A percentile compares a stretch with the other conserved stretches of the same genome.
These are phyloP conservation scores for Epistrophe grossulariae DNA, from an alignment of 2,888 invertebrate genomes.

Conservation along the genomic window DNA sequence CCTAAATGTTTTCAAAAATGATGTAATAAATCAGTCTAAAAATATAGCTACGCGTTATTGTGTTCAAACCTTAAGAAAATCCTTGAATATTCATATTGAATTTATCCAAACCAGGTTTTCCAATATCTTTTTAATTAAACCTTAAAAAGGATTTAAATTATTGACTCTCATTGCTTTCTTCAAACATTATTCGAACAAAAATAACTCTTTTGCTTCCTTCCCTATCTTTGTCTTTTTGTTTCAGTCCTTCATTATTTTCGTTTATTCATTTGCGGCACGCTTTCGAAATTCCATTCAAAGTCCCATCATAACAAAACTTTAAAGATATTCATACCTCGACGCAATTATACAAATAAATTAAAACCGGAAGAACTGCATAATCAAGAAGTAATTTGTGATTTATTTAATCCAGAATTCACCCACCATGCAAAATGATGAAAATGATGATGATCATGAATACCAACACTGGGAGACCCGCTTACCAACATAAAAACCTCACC, in stretches of 20 bases:
- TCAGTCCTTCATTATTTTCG: not conserved
- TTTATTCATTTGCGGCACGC: conserved; percentile 28
- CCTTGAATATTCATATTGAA: not conserved
- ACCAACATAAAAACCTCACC: not conserved
- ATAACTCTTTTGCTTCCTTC: not conserved
- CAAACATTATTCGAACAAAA: not conserved
- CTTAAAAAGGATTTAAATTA: not conserved
- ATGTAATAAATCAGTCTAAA: no score
- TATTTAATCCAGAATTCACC: conserved; percentile 49
- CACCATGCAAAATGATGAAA: conserved; percentile 36
- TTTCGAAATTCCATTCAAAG: conserved; percentile 10
- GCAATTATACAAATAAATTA: conserved; percentile 29
- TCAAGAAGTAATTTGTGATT: conserved; percentile 54
- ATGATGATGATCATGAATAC: conserved; percentile 24
- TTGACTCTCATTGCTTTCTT: not conserved
- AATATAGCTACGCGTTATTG: no score
- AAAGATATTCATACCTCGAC: not conserved
- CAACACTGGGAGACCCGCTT: not conserved
- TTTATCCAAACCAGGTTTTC: not conserved
- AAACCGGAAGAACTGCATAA: conserved; percentile 66
- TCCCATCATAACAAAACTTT: no score
- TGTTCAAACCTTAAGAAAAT: no score
- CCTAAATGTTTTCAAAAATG: no score
- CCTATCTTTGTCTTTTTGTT: not conserved
- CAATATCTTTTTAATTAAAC: not conserved